phyloP scores from a whole-genome alignment of 2,797 vertebrate species.

The Paratrypauchen microcephalus region DNA sequence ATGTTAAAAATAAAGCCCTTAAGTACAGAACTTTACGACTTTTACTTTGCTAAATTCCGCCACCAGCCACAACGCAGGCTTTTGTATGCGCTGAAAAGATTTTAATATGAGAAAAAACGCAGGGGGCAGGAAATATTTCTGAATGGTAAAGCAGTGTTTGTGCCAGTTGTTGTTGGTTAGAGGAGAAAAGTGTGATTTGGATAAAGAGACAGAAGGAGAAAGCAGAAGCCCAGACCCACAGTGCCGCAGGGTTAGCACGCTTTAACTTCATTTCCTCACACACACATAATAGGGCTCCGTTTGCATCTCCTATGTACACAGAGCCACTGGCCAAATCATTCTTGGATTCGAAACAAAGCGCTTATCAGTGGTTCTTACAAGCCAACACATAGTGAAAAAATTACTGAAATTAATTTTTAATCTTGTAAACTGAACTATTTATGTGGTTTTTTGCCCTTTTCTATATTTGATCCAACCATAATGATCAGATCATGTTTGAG shows the following conservation, averaged over 20 bases:
- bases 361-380: constrained; percentile 22
- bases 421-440: neutral
- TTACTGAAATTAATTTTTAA: neutral
- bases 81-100: constrained; percentile 47
- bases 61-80: constrained; percentile 26
- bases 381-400: constrained; percentile 8
- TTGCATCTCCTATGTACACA: constrained; percentile 62
- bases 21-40: too few species aligned
- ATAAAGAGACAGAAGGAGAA: constrained; percentile 14
- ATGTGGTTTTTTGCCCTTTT: neutral
- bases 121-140: constrained; percentile 70
- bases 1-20: too few species aligned
- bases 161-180: constrained; percentile 50
- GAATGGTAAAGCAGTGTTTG: constrained; percentile 59
- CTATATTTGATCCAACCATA: neutral
- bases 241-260: constrained; percentile 36
- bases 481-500: neutral
- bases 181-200: constrained; percentile 16
- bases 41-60: too few species aligned
- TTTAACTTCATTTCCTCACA: constrained; percentile 64
- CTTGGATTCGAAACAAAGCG: constrained; percentile 34
- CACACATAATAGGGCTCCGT: constrained; percentile 57
- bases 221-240: constrained; percentile 34
- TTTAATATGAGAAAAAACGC: constrained; percentile 54
- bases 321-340: constrained; percentile 44